phyloP scores from a whole-genome alignment of 2,888 invertebrate species.

The Gymnosoma rotundatum region DNA sequence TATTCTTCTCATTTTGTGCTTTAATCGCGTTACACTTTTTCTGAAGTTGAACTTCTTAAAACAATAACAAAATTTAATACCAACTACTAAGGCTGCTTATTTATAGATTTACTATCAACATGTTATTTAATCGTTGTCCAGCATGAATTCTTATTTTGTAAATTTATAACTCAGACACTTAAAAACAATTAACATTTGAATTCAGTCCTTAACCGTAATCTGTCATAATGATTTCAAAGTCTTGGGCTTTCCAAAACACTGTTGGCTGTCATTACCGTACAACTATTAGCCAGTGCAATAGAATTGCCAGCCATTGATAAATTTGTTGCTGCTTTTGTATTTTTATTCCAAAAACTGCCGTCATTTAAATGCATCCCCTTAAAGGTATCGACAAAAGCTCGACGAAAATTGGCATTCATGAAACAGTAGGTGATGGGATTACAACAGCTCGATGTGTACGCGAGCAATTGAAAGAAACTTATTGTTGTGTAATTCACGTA shows the following conservation, averaged over 20 bases:
- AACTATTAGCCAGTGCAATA: constrained; percentile 77
- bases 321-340: constrained; percentile 72
- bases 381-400: constrained; percentile 90
- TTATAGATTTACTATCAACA: no score
- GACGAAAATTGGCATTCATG: constrained; percentile 94
- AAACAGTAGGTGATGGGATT: constrained; percentile 97
- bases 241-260: constrained; percentile 77
- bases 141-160: not conserved
- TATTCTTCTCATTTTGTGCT: not conserved
- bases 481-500: constrained; percentile 89
- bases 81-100: no score
- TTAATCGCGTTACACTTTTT: not conserved
- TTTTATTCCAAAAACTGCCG: constrained; percentile 74
- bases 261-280: constrained; percentile 76
- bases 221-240: constrained; percentile 72
- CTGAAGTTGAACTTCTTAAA: not conserved
- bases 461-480: constrained; percentile 88
- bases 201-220: not conserved
- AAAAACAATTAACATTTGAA: not conserved
- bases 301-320: constrained; percentile 77
- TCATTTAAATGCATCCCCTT: constrained; percentile 81
- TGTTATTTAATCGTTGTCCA: no score
- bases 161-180: not conserved
- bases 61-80: not conserved
- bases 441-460: constrained; percentile 92